phyloP scores from a whole-genome alignment of 2,113 vertebrate genomes.

The Malurus cyaneus region DNA sequence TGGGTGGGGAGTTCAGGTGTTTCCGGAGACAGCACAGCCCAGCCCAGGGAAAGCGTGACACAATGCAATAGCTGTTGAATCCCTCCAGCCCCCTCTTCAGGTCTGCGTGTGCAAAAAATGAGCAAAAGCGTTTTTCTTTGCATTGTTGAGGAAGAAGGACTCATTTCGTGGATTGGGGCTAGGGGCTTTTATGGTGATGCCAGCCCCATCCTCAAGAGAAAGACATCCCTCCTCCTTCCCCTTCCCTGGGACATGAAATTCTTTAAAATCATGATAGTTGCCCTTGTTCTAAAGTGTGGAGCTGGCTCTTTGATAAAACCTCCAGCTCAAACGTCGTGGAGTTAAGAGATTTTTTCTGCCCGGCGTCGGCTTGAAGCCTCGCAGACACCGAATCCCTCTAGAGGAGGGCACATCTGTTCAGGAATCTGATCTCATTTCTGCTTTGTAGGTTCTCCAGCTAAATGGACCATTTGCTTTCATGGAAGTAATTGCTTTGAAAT shows the following conservation, averaged over 20 bases:
- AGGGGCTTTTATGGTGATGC: not conserved
- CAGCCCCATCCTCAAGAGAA: not conserved
- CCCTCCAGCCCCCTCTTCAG: not conserved
- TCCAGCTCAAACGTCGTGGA: not conserved
- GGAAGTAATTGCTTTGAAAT: slow-evolving; percentile 20
- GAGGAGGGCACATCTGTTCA: slow-evolving; percentile 56
- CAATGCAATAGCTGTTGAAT: not conserved
- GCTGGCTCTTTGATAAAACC: not conserved
- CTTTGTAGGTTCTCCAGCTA: slow-evolving; percentile 26
- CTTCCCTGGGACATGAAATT: not conserved
- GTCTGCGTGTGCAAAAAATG: not conserved
- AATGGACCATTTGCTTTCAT: slow-evolving; percentile 41
- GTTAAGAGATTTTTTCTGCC: not conserved
- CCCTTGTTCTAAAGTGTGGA: not conserved
- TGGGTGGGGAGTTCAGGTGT: not conserved
- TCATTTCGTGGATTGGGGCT: not conserved
- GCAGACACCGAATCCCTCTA: not conserved
- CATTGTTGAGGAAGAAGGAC: not conserved
- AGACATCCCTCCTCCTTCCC: not conserved
- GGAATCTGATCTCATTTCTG: slow-evolving; percentile 62
- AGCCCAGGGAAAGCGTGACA: rapidly evolving
- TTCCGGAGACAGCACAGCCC: not conserved
- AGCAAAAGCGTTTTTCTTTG: not conserved
- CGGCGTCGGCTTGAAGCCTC: slow-evolving; percentile 19
- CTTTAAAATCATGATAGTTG: not conserved